These are phyloP conservation scores for Drosophila antonietae DNA, from an alignment of 2,888 invertebrate genomes.

Conservation along the genomic window DNA sequence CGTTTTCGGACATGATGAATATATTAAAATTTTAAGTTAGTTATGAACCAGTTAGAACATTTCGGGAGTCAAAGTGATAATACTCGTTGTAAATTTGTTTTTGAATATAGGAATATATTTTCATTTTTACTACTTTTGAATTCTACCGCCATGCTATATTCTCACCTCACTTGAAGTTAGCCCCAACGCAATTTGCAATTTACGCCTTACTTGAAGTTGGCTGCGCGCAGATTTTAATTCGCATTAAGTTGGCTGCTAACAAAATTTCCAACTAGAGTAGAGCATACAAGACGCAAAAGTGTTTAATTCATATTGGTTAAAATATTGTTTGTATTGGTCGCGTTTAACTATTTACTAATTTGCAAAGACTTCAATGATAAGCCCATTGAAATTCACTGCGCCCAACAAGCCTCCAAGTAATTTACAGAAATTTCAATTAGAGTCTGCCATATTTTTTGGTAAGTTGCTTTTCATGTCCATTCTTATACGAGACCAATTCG, in stretches of 20 bases:
- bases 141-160: slow-evolving; percentile 2
- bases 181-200: neutral
- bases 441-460: slow-evolving; percentile 29
- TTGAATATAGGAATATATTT: neutral
- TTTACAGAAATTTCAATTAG: slow-evolving; percentile 6
- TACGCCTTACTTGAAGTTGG: slow-evolving; percentile 22
- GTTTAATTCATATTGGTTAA: neutral
- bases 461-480: slow-evolving; percentile 20
- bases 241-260: slow-evolving; percentile 36
- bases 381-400: slow-evolving; percentile 4
- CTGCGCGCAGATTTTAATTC: slow-evolving; percentile 12
- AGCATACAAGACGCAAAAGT: slow-evolving; percentile 1
- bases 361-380: slow-evolving; percentile 27
- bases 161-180: slow-evolving; percentile 28
- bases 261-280: slow-evolving; percentile 28
- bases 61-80: neutral
- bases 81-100: slow-evolving; percentile 7
- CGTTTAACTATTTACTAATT: neutral
- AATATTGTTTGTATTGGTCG: neutral
- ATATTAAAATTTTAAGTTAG: slow-evolving; percentile 19
- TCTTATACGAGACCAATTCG: slow-evolving; percentile 30
- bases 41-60: slow-evolving; percentile 12
- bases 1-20: slow-evolving; percentile 30
- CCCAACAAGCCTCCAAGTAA: slow-evolving; percentile 5
- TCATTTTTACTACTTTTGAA: slow-evolving; percentile 7